Evolutionary conservation across 2,113 vertebrate species (phyloP), one percentile per base, ranked within the genome.

Genomic region (Megaceryle torquata): DNA sequence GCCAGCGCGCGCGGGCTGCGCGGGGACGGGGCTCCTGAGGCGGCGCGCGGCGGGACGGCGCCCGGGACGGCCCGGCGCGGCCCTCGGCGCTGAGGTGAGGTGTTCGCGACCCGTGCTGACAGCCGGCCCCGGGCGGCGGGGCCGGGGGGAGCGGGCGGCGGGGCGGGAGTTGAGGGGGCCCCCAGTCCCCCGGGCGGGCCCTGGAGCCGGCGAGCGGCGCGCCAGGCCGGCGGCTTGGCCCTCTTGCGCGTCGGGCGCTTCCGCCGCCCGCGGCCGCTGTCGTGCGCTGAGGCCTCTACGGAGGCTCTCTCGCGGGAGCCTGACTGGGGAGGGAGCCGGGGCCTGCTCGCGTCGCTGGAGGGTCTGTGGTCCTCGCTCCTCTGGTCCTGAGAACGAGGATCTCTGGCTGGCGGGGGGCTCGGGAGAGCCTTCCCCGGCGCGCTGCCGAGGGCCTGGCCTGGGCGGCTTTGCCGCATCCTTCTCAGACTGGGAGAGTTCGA

Each of bases 401-500:
- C 9, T 64, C 16, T 9, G 56, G 43, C 50, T 21, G 39, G 20
- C 5, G 44, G 37, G 4, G n/a, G 15, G 2, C 7, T n/a, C 13
- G 10, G 76, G 31, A 51, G 79, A 37, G 15, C 48, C 16, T 61
- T 31, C 5, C 13, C 29, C 1, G 4, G 21, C 25, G 24, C 8
- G 56, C 26, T 41, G 72, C 67, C 11, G 50, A 26, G 4, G 43
- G 16, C 17, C 50, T 1, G 91, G 67, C 46, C 85, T 25, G 63
- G 25, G n/a, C 24, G 24, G 64, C 28, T 53, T 11, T 3, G 46
- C 28, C 39, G 0, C 50, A 22, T 33, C 17, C 12, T 31, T 11
- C 8, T 28, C 2, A 19, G 51, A 10, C 53, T 3, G 63, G 53
- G 8, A 18, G 53, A 0, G 43, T 10, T 37, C 0, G 57, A 10